phyloP scores from a whole-genome alignment of 2,888 invertebrate species.

The Spodoptera littoralis region DNA sequence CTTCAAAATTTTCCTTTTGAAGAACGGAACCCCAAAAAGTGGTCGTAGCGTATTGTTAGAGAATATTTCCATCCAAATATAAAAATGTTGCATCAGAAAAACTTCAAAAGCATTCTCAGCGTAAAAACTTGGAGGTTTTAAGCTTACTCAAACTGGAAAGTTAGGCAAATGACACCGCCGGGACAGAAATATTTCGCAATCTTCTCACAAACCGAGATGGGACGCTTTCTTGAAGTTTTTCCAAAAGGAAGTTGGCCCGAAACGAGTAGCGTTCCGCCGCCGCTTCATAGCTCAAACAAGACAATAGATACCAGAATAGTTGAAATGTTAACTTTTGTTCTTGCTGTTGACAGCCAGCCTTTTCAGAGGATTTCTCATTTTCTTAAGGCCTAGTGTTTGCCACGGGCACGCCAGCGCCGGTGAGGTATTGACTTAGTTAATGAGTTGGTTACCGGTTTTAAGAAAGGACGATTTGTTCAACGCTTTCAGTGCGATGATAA shows the following conservation, averaged over 20 bases:
- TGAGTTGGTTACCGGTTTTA: conserved; percentile 39
- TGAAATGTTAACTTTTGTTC: conserved; percentile 72
- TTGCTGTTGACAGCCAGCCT: conserved; percentile 61
- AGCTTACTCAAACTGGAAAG: conserved; percentile 84
- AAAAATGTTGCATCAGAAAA: conserved; percentile 70
- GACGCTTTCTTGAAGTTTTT: conserved; percentile 76
- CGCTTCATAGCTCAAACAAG: conserved; percentile 65
- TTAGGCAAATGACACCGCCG: conserved; percentile 84
- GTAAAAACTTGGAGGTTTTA: conserved; percentile 78
- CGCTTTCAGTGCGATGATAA: conserved; percentile 17
- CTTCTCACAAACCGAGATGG: conserved; percentile 76
- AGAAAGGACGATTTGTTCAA: conserved; percentile 25
- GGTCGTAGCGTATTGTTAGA: conserved; percentile 64
- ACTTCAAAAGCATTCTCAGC: conserved; percentile 68
- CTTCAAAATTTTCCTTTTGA: too few species aligned
- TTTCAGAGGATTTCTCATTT: conserved; percentile 55
- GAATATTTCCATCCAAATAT: conserved; percentile 66
- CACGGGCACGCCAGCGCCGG: conserved; percentile 19
- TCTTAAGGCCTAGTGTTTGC: conserved; percentile 49
- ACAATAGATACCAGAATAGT: conserved; percentile 76
- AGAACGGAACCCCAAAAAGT: conserved; percentile 31
- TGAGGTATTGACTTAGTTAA: conserved; percentile 39
- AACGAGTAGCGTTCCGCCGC: conserved; percentile 66
- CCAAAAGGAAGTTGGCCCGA: conserved; percentile 72
- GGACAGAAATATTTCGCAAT: conserved; percentile 84